A percentile compares a stretch with the other conserved stretches of the same genome.
Conservation (phyloP, 2,797 vertebrate genomes). For the Parotocinclus haroldoi region DNA sequence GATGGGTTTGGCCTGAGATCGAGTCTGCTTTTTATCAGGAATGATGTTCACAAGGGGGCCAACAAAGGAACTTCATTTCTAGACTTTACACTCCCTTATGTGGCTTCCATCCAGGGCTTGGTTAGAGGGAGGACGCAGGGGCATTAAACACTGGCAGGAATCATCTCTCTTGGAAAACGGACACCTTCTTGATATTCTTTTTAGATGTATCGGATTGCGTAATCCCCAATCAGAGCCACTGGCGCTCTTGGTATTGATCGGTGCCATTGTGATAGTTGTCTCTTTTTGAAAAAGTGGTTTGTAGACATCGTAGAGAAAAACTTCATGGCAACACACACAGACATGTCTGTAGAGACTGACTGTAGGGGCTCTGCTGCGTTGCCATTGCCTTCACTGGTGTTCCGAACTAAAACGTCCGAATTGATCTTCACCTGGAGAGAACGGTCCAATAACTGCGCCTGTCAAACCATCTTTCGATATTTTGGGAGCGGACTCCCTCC, state of each 20-base stretch:
- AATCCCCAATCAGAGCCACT: too few relatives aligned
- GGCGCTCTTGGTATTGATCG: too few relatives aligned
- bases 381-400: slow-evolving; percentile 65
- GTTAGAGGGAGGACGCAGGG: too few relatives aligned
- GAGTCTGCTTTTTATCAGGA: slow-evolving; percentile 2
- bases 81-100: too few relatives aligned
- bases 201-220: too few relatives aligned
- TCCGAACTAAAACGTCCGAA: slow-evolving; percentile 71
- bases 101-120: too few relatives aligned
- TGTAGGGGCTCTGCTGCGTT: slow-evolving; percentile 57
- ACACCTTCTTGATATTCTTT: too few relatives aligned
- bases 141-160: too few relatives aligned
- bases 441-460: slow-evolving; percentile 57
- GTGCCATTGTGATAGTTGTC: too few relatives aligned
- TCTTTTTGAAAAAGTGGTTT: too few relatives aligned
- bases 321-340: neutral
- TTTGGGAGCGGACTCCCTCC: slow-evolving; percentile 15
- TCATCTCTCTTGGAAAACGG: too few relatives aligned
- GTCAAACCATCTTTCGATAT: slow-evolving; percentile 28
- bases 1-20: slow-evolving; percentile 49
- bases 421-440: slow-evolving; percentile 75
- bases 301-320: too few relatives aligned
- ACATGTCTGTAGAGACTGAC: slow-evolving; percentile 47
- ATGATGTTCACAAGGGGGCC: slow-evolving; percentile 52
- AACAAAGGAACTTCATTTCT: slow-evolving; percentile 58